Percentiles rank a stretch among this genome's conserved stretches.
Conservation (phyloP, 2,888 invertebrate genomes). For the Hydrotaea cyrtoneurina region DNA sequence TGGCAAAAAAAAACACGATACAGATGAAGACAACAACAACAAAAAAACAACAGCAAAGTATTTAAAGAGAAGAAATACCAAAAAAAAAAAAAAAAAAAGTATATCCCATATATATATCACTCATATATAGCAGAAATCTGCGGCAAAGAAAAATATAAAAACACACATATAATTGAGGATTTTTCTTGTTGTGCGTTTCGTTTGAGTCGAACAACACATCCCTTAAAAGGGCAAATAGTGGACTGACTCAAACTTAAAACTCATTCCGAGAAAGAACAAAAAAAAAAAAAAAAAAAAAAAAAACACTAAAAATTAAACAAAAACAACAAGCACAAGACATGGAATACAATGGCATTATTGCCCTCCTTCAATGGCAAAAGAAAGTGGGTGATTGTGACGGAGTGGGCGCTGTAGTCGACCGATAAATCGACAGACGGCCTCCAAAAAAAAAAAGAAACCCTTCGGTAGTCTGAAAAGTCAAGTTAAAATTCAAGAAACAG, state of each 20-base stretch:
- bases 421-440: not conserved
- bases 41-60: not conserved
- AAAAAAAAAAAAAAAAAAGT: not conserved
- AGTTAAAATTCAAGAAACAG: not conserved
- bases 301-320: too few species aligned
- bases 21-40: not conserved
- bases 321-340: not conserved
- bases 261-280: not conserved
- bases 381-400: not conserved
- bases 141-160: not conserved
- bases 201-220: not conserved
- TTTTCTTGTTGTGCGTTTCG: not conserved
- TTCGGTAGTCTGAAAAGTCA: not conserved
- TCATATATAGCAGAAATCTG: constrained; percentile 7
- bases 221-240: constrained; percentile 31
- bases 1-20: too few species aligned
- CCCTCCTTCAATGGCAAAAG: not conserved
- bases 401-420: not conserved
- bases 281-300: not conserved
- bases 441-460: too few species aligned
- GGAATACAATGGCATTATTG: constrained; percentile 6
- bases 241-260: constrained; percentile 26
- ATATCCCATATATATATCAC: not conserved
- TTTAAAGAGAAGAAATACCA: not conserved
- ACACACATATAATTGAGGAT: not conserved